Percentiles rank a stretch among this genome's conserved stretches.
These are phyloP conservation scores for Trematomus bernacchii DNA, from an alignment of 2,797 vertebrate genomes.

Conservation along the genomic window DNA sequence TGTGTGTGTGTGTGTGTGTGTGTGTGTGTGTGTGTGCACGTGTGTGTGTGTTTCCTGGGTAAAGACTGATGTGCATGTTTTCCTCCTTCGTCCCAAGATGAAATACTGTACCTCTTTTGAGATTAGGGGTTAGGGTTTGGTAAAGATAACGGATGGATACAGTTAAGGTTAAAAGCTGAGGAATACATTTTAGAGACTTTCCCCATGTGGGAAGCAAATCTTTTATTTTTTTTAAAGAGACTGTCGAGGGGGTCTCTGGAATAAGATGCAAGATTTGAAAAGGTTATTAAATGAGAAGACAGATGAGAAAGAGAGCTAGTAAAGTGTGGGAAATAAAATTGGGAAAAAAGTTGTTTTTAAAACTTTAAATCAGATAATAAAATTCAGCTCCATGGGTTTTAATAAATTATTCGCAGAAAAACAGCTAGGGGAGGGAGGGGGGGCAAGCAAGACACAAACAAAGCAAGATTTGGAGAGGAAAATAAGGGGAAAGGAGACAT, in stretches of 20 bases:
- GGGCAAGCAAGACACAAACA: constrained; percentile 28
- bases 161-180: constrained; percentile 7
- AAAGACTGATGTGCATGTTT: constrained; percentile 12
- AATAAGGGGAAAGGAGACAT: background rate
- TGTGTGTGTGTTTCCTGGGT: background rate
- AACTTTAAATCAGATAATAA: constrained; percentile 45
- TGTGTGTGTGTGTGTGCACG: too few relatives aligned
- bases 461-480: constrained; percentile 1
- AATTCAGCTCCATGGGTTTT: constrained; percentile 47
- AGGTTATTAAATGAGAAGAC: constrained; percentile 41
- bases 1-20: background rate
- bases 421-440: constrained; percentile 23
- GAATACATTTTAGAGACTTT: constrained; percentile 4
- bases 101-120: constrained; percentile 19
- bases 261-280: constrained; percentile 38
- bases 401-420: constrained; percentile 55
- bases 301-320: constrained; percentile 3
- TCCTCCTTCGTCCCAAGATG: background rate
- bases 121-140: constrained; percentile 7
- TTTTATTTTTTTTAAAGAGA: background rate
- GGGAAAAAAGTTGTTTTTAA: constrained; percentile 22
- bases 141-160: constrained; percentile 23
- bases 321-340: background rate
- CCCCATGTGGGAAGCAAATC: background rate
- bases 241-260: background rate